Evolutionary conservation across 2,797 vertebrate species (phyloP), one percentile per base, ranked within the genome.

Genomic region (Peromyscus melanophrys): DNA sequence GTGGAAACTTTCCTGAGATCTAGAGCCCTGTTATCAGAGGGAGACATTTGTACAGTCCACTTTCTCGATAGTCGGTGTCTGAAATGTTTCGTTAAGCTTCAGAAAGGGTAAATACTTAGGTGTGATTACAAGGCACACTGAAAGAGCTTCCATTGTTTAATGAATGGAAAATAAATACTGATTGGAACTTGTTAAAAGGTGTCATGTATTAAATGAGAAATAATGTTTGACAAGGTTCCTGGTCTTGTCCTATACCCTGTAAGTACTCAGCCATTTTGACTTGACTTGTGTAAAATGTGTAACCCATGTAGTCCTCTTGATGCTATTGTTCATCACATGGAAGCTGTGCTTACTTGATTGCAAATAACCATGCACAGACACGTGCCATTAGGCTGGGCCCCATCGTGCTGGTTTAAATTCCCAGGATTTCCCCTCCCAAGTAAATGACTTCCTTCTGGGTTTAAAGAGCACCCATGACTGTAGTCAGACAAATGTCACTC

Each of bases 141-240:
- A 80, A 96, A 97, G 92, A 92, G 92, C 84, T 77, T 93, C 37
- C 69, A 59, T 6, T 96, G 80, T 97, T 95, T 95, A 94, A 89
- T 92, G 81, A 97, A 89, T 81, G 67, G 86, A 97, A 94, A 93
- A 96, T 78, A 98, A 98, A 98, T 92, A 98, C 69, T 90, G 95
- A 94, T 95, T 89, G 37, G 77, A 71, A 85, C 84, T 96, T 98
- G 91, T 65, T 93, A 29, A 91, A 96, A 97, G 82, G 31, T 49
- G 31, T 94, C 75, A 23, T 71, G 4, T 87, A 4, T 73, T 71
- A 63, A 87, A 65, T 71, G 82, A 84, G 89, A 84, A 97, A 34
- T 31, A 52, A 67, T 83, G 40, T 91, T 96, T 83, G 52, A n/a
- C n/a, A 34, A 94, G 69, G 91, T 81, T 77, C 16, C 61, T 96